Conservation (phyloP, 2,888 invertebrate species). For the Hemithea aestivaria region DNA sequence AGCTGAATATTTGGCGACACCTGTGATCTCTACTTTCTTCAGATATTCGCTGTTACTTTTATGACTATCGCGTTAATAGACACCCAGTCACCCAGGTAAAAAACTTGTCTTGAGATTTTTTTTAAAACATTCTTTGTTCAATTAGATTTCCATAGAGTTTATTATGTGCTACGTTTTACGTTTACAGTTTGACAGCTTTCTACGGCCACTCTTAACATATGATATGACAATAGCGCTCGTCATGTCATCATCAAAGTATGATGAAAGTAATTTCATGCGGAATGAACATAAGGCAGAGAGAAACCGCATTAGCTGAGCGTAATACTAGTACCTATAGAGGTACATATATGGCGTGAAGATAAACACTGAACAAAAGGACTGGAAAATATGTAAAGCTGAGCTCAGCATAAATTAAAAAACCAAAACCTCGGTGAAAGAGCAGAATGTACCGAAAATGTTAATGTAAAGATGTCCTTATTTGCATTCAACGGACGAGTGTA, state of each 20-base stretch:
- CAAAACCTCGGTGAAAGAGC: constrained; percentile 22
- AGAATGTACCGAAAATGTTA: constrained; percentile 33
- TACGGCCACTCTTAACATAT: constrained; percentile 24
- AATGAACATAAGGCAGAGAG: constrained; percentile 32
- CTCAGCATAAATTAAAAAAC: constrained; percentile 38
- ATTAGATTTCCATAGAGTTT: too few species aligned
- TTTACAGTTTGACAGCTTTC: constrained; percentile 22
- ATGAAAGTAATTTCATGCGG: constrained; percentile 39
- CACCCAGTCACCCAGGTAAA: too few species aligned
- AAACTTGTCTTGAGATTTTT: too few species aligned
- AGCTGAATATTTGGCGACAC: background rate
- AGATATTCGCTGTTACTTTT: too few species aligned
- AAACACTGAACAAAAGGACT: constrained; percentile 18
- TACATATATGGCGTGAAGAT: constrained; percentile 20
- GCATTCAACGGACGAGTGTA: constrained; percentile 55
- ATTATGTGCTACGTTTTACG: background rate
- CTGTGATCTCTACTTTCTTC: background rate
- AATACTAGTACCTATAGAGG: constrained; percentile 21
- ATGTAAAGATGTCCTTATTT: constrained; percentile 55
- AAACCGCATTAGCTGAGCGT: constrained; percentile 27
- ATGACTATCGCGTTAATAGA: too few species aligned
- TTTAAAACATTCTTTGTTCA: too few species aligned
- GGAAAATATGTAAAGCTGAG: constrained; percentile 26
- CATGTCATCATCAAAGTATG: constrained; percentile 30
- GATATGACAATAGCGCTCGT: constrained; percentile 30